Base-by-base conservation (phyloP, 2,888 invertebrate species). In the Trissoscelio sp. region DNA sequence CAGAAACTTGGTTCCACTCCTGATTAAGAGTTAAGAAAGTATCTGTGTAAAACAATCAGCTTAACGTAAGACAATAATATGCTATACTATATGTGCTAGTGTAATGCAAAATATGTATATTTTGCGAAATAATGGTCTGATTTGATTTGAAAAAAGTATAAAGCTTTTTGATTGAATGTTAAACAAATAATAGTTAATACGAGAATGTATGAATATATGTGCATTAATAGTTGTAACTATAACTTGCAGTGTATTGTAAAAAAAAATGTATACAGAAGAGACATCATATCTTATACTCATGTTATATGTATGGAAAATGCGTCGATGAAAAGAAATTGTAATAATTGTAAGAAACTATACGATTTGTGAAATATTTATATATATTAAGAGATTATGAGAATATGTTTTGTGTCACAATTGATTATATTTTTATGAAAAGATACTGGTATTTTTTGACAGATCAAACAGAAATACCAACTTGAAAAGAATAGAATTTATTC, bases 381-480 rank as follows among this genome's bases (percentile, higher is more conserved):
- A 39, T 58, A n/a, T 39, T 22, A 39, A 58, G 34, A 58, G 42
- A 58, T 58, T 39, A 51, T 51, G 12, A 51, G 51, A 20, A 24
- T 48, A 48, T 11, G 48, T 48, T 48, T 9, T 20, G 20, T 48
- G 24, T 48, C 48, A 20, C 11, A 48, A 11, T 5, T 16, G 48
- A 22, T 22, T 48, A 20, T 48, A 24, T 57, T 57, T 57, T 57
- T 57, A 37, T 57, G 37, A 57, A 34, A 57, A 58, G 16, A 39
- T 58, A 42, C 22, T 39, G 58, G 39, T 58, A 58, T 24, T 58
- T 60, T 60, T 60, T 60, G 60, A 60, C 44, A 44, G 28, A 44
- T 37, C 14, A 60, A 39, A 16, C 20, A 39, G 22, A 39, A 60
- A 44, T 44, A 60, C 44, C 60, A 44, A 28, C 14, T 44, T 60